Base-by-base conservation (phyloP, 37 sponge, comb jelly and placozoan genomes). In the Beroe forskalii region DNA sequence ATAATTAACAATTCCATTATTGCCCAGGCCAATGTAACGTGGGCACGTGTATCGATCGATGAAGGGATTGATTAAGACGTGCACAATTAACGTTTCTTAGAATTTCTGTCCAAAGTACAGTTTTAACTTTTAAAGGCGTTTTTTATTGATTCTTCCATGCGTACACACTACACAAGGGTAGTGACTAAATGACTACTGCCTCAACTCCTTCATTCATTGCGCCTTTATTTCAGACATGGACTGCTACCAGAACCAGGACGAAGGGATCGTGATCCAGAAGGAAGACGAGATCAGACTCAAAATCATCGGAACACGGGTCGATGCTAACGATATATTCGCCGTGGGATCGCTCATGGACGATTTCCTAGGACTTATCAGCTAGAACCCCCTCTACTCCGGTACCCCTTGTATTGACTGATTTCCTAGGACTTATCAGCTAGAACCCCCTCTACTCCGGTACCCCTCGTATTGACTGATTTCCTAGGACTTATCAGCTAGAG, bases 391-490 rank as follows among this genome's bases (percentile, higher is more conserved):
- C 12, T 48, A 48, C 55, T 12, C 55, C 12, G 55, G n/a, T n/a
- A n/a, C n/a, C n/a, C n/a, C n/a, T n/a, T n/a, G n/a, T n/a, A n/a
- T n/a, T 96, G 95, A 95, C 96, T 36, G 99, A 98, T 89, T 98
- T 96, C 91, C 80, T 98, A 1, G 99, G 99, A 89, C 89, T 67
- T 0, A 91, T 93, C 37, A 93, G 67, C 76, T 93, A 67, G 72
- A 12, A 12, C 6, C 12, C 6, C 12, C 55, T 48, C 12, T 48
- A 48, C 55, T 12, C 55, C 12, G 55, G n/a, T n/a, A n/a, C n/a
- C n/a, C n/a, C n/a, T n/a, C n/a, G n/a, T n/a, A n/a, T n/a, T 96
- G 95, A 95, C 96, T 36, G 99, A 98, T 89, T 98, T 96, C 91
- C 80, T 98, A 1, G 99, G 99, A 89, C 89, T 67, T 0, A 91